These are phyloP conservation scores for Drosophila kanekoi DNA, from an alignment of 2,888 invertebrate species.

Conservation along the genomic window DNA sequence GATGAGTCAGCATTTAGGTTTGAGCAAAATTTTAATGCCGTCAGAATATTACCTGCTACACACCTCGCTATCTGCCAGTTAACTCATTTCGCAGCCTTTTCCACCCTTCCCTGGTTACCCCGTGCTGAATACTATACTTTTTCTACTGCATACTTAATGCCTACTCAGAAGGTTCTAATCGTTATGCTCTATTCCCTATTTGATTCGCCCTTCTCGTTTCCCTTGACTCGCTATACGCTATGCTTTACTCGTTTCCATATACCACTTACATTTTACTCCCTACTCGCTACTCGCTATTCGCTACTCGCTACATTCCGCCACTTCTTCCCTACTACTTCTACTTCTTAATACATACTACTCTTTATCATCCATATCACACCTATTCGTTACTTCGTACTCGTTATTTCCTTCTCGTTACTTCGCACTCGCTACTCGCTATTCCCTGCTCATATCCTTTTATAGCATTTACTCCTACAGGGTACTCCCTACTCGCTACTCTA, in stretches of 20 bases:
- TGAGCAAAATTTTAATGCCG: constrained; percentile 20
- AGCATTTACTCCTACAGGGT: neutral
- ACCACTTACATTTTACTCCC: neutral
- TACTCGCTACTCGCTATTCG: too few relatives aligned
- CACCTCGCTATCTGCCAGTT: neutral
- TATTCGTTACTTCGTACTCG: too few relatives aligned
- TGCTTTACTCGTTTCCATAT: neutral
- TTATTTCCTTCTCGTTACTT: neutral
- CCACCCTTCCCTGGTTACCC: neutral
- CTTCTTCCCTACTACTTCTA: too few relatives aligned
- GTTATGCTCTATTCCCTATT: neutral
- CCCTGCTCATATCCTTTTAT: neutral
- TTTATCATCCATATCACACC: too few relatives aligned
- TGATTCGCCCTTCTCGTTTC: neutral
- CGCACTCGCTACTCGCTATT: neutral
- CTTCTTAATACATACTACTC: too few relatives aligned
- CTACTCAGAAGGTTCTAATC: neutral
- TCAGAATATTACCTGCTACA: constrained; percentile 15
- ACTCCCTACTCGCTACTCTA: neutral
- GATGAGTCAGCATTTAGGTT: constrained; percentile 46
- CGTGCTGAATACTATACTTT: neutral
- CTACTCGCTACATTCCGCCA: too few relatives aligned
- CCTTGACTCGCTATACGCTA: neutral
- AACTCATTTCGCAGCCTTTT: neutral
- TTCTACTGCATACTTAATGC: too few relatives aligned